phyloP scores from a whole-genome alignment of 2,113 vertebrate species.

The Gadus macrocephalus region DNA sequence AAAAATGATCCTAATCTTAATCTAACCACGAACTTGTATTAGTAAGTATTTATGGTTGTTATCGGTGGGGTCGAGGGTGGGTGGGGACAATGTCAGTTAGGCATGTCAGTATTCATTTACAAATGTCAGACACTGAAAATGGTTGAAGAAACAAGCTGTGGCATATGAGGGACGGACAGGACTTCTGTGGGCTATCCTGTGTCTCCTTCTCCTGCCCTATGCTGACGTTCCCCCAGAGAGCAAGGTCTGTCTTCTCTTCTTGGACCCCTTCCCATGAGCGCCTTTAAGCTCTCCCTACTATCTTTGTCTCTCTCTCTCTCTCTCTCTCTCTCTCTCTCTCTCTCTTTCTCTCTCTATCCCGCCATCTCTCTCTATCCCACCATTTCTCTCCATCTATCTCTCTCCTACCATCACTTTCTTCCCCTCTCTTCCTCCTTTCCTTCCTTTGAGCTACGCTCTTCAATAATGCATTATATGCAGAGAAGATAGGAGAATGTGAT shows the following conservation, averaged over 20 bases:
- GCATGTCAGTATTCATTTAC: slow-evolving; percentile 58
- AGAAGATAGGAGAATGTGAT: slow-evolving; percentile 38
- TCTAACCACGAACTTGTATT: slow-evolving; percentile 48
- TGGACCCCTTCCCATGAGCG: slow-evolving; percentile 7
- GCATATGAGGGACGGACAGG: slow-evolving; percentile 45
- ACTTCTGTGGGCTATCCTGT: slow-evolving; percentile 32
- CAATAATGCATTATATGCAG: slow-evolving; percentile 59
- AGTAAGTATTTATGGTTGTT: slow-evolving; percentile 47
- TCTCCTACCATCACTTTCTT: slow-evolving; percentile 10
- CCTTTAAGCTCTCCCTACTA: slow-evolving; percentile 20
- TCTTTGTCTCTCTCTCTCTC: slow-evolving; percentile 17
- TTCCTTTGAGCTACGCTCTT: slow-evolving; percentile 9
- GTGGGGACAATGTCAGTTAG: slow-evolving; percentile 39
- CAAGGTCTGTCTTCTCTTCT: not conserved
- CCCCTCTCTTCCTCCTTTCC: slow-evolving; percentile 9
- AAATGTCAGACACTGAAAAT: slow-evolving; percentile 60
- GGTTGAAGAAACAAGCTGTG: slow-evolving; percentile 52
- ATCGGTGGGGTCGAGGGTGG: slow-evolving; percentile 16
- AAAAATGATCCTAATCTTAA: slow-evolving; percentile 41
- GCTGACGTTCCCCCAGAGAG: slow-evolving; percentile 3
- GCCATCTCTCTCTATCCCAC: slow-evolving; percentile 22
- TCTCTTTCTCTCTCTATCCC: slow-evolving; percentile 26
- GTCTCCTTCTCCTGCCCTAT: slow-evolving; percentile 11
- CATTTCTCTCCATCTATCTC: not conserved
- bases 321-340: not conserved